phyloP scores from a whole-genome alignment of 1,140 invertebrate genomes.

The Caenorhabditis briggsae region DNA sequence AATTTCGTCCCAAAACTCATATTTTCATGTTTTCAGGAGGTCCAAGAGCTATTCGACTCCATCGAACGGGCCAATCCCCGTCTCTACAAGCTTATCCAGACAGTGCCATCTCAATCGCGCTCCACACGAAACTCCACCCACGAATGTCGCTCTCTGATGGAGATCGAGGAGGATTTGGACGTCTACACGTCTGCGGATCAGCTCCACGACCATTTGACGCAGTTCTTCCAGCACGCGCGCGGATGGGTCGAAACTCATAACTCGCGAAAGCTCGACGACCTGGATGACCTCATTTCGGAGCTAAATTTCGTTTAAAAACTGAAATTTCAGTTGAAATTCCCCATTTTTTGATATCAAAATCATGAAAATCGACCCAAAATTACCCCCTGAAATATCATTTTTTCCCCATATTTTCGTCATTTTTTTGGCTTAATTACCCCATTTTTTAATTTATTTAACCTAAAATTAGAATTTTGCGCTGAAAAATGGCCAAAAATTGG shows the following conservation, averaged over 20 bases:
- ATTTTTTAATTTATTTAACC: too few species aligned
- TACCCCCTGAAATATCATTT: too few species aligned
- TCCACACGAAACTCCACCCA: not conserved
- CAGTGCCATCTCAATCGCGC: not conserved
- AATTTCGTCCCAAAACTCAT: not conserved
- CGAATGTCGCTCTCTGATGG: not conserved
- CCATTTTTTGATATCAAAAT: not conserved
- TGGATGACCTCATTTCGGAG: not conserved
- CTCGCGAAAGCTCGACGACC: slow-evolving; percentile 11
- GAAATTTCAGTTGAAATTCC: not conserved
- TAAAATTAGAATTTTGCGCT: too few species aligned
- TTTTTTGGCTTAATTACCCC: too few species aligned
- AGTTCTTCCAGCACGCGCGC: slow-evolving; percentile 14
- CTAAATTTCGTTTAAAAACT: slow-evolving; percentile 1
- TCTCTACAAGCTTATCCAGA: slow-evolving; percentile 5
- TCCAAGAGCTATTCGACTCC: slow-evolving; percentile 9
- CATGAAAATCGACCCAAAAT: too few species aligned
- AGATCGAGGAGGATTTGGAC: slow-evolving; percentile 41
- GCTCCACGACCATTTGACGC: not conserved
- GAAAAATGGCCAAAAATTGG: not conserved
- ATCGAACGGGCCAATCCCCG: slow-evolving; percentile 24
- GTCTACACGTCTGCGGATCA: not conserved
- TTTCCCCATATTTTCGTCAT: too few species aligned
- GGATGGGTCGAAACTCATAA: slow-evolving; percentile 36
- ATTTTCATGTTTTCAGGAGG: slow-evolving; percentile 23